Conservation (phyloP, 2,113 vertebrate genomes). For the Thamnophis sirtalis region DNA sequence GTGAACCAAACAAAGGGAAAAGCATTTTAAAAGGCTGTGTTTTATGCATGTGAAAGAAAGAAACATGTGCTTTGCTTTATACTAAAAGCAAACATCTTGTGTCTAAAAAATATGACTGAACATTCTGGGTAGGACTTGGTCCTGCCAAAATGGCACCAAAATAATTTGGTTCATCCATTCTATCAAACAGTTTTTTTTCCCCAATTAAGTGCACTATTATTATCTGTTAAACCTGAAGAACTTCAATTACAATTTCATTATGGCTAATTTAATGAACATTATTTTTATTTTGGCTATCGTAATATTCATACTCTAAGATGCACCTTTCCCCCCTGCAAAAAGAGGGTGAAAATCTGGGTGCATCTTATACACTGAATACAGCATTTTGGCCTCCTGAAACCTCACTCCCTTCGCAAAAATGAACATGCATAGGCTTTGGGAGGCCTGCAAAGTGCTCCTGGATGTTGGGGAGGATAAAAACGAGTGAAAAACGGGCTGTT, state of each 20-base stretch:
- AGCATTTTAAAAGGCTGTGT: neutral
- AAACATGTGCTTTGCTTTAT: neutral
- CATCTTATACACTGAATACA: too few species aligned
- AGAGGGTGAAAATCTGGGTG: too few species aligned
- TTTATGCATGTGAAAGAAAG: neutral
- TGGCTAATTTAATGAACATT: neutral
- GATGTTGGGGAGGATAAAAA: too few species aligned
- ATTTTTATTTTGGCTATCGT: neutral
- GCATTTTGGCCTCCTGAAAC: too few species aligned
- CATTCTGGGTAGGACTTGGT: neutral
- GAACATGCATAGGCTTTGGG: too few species aligned
- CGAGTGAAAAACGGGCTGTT: too few species aligned
- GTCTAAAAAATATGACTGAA: neutral
- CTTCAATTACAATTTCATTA: neutral
- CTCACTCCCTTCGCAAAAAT: too few species aligned
- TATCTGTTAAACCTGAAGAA: neutral
- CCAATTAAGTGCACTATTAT: neutral
- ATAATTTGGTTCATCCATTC: neutral
- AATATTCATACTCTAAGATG: too few species aligned
- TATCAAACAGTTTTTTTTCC: neutral
- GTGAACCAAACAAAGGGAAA: neutral
- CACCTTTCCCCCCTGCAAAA: too few species aligned
- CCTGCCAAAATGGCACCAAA: neutral
- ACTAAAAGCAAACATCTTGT: neutral
- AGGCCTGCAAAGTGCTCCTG: too few species aligned